A percentile compares a stretch with the other conserved stretches of the same genome.
Evolutionary conservation across 2,888 invertebrate species (phyloP).

Genomic region (Homarus gammarus): DNA sequence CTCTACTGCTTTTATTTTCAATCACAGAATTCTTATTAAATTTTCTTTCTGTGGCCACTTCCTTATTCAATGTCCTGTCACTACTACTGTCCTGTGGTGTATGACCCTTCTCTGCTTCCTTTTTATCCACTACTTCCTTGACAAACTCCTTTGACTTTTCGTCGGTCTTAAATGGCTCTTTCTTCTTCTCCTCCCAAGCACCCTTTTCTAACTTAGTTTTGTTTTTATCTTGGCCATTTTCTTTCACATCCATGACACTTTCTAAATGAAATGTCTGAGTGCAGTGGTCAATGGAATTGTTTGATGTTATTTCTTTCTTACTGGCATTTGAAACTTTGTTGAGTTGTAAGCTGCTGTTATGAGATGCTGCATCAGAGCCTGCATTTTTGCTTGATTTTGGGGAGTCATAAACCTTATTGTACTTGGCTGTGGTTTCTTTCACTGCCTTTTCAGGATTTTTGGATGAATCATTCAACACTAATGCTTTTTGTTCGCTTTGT

Average conservation of each 20-base stretch:
- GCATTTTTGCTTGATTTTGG: conserved; percentile 20
- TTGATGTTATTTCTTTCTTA: conserved; percentile 36
- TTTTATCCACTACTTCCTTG: not conserved
- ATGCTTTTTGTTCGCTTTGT: conserved; percentile 34
- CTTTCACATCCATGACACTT: conserved; percentile 26
- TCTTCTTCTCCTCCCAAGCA: conserved; percentile 17
- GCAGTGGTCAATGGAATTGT: conserved; percentile 29
- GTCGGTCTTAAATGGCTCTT: conserved; percentile 14
- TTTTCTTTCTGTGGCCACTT: conserved; percentile 28
- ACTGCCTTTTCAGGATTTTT: conserved; percentile 15
- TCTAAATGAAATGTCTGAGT: conserved; percentile 15
- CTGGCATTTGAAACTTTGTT: conserved; percentile 1
- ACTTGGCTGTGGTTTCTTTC: conserved; percentile 22
- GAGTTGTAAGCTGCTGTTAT: conserved; percentile 32
- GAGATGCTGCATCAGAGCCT: not conserved
- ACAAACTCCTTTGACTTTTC: conserved; percentile 16
- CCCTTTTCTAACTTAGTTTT: conserved; percentile 30
- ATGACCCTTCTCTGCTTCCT: not conserved
- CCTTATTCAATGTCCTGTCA: conserved; percentile 34
- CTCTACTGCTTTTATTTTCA: conserved; percentile 28
- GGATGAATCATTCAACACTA: conserved; percentile 17
- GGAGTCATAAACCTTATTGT: conserved; percentile 56
- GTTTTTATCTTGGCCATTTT: conserved; percentile 29
- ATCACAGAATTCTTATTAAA: not conserved
- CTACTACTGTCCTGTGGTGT: not conserved